These are phyloP conservation scores for Drosophila siamana DNA, from an alignment of 2,888 invertebrate species.

Conservation along the genomic window DNA sequence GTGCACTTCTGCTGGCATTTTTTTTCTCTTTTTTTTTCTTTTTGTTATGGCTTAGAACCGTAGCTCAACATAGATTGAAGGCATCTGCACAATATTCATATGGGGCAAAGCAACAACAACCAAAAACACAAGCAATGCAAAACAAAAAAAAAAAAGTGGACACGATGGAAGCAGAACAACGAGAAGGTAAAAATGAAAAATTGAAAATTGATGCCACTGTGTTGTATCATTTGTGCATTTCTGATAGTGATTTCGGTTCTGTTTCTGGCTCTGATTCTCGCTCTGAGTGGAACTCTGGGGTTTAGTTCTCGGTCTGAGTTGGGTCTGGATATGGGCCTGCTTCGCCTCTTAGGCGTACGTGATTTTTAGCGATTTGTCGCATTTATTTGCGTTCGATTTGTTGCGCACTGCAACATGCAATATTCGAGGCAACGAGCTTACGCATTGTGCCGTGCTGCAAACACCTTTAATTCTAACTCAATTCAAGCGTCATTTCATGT, in stretches of 20 bases:
- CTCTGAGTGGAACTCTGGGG: background rate
- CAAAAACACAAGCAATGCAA: constrained; percentile 1
- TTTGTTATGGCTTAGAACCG: constrained; percentile 21
- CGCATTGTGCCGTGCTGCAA: background rate
- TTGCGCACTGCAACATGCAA: constrained; percentile 16
- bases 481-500: background rate
- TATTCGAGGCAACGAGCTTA: constrained; percentile 2
- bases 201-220: constrained; percentile 17
- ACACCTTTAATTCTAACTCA: background rate
- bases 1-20: too few species aligned
- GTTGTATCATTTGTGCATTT: constrained; percentile 11
- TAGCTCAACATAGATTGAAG: constrained; percentile 8
- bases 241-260: constrained; percentile 6
- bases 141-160: background rate
- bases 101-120: background rate
- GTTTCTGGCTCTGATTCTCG: background rate
- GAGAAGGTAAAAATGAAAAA: background rate
- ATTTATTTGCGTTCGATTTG: constrained; percentile 62
- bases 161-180: background rate
- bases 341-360: constrained; percentile 53
- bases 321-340: background rate
- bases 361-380: constrained; percentile 68
- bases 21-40: background rate
- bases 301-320: too few species aligned
- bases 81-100: constrained; percentile 27